A percentile compares a stretch with the other conserved stretches of the same genome.
Conservation (phyloP, 1,140 invertebrate genomes). For the Olivierus martensii region DNA sequence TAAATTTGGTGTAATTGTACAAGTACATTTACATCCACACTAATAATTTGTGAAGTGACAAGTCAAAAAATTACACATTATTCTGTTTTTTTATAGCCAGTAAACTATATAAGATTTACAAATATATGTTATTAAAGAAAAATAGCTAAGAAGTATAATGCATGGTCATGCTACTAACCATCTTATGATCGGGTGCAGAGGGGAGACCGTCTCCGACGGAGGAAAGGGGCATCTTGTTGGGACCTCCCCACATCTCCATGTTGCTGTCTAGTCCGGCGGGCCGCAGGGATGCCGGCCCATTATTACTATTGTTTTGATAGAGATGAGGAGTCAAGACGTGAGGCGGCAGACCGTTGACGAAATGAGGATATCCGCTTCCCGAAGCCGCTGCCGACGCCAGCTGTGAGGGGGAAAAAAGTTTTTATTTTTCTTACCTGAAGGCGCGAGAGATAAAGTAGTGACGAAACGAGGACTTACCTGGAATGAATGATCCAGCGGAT, state of each 20-base stretch:
- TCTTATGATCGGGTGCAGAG: slow-evolving; percentile 12
- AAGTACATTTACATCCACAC: neutral
- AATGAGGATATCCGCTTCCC: slow-evolving; percentile 3
- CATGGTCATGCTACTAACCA: slow-evolving; percentile 3
- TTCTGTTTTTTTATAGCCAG: neutral
- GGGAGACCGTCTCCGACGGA: slow-evolving; percentile 9
- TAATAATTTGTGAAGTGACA: neutral
- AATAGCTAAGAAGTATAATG: neutral
- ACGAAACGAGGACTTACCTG: slow-evolving; percentile 1
- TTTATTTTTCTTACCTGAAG: too few species aligned
- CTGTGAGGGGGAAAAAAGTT: too few species aligned
- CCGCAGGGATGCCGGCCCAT: slow-evolving; percentile 2
- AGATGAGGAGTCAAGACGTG: slow-evolving; percentile 13
- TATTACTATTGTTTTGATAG: slow-evolving; percentile 6
- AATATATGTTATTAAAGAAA: neutral
- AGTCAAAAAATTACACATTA: neutral
- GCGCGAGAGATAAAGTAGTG: too few species aligned
- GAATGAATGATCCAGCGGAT: slow-evolving; percentile 7
- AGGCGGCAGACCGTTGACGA: slow-evolving; percentile 16
- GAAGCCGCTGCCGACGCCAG: neutral
- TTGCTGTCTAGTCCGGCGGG: neutral
- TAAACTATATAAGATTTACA: neutral
- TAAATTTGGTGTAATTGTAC: too few species aligned
- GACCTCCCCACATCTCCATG: slow-evolving; percentile 11
- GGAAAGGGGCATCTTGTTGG: slow-evolving; percentile 7